Evolutionary conservation across 2,888 invertebrate genomes (phyloP).

Genomic region (Melieria picta): DNA sequence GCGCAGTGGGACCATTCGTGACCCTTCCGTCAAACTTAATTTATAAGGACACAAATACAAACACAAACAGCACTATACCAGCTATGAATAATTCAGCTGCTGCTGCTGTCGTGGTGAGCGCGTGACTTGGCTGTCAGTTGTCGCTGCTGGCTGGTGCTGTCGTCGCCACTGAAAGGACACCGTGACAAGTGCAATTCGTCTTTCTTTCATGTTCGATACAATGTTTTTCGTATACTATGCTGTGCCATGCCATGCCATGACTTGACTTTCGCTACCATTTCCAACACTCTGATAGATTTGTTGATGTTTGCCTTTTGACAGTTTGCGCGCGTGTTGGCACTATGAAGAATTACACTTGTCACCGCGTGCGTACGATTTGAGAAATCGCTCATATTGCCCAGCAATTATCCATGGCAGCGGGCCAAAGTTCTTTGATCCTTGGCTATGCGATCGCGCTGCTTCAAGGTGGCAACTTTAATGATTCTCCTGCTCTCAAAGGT

Average conservation of each 20-base stretch:
- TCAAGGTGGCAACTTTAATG: too few relatives aligned
- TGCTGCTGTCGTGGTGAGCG: too few relatives aligned
- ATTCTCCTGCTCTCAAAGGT: too few relatives aligned
- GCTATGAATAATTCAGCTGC: too few relatives aligned
- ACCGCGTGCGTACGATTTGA: background rate
- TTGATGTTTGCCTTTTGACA: background rate
- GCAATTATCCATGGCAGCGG: too few relatives aligned
- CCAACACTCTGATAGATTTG: background rate
- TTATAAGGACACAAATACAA: too few relatives aligned
- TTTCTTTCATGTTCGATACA: slow-evolving; percentile 44
- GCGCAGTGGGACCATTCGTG: background rate
- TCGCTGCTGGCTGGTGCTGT: too few relatives aligned
- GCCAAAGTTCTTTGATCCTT: background rate
- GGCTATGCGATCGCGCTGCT: background rate
- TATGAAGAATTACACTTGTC: background rate
- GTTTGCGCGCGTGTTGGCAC: background rate
- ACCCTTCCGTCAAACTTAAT: background rate
- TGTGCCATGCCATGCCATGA: background rate
- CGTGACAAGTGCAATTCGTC: slow-evolving; percentile 53
- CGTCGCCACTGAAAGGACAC: background rate
- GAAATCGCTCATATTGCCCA: background rate
- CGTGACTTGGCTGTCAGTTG: too few relatives aligned
- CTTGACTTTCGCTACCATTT: background rate
- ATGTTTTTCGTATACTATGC: background rate
- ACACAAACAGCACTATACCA: too few relatives aligned